These are phyloP conservation scores for Asobara japonica DNA, from an alignment of 1,140 invertebrate species.

Conservation along the genomic window DNA sequence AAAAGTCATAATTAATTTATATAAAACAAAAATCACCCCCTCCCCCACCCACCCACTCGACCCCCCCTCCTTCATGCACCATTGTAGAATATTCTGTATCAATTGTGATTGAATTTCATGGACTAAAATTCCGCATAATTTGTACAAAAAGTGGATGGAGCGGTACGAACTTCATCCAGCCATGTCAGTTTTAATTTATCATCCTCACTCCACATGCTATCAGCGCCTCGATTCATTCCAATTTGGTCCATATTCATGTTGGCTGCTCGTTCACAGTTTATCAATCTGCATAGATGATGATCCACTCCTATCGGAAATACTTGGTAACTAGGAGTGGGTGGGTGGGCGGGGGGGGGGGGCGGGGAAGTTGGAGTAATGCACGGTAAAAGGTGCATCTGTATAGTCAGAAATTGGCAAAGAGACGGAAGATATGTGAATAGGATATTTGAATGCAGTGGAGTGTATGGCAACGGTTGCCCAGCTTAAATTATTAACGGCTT, in stretches of 20 bases:
- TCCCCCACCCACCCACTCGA: no score
- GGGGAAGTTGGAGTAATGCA: background rate
- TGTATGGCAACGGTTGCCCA: background rate
- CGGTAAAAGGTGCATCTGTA: background rate
- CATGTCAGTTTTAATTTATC: conserved; percentile 5
- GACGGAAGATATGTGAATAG: background rate
- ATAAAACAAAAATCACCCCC: no score
- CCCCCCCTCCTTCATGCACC: no score
- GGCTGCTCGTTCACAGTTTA: background rate
- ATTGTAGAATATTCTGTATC: background rate
- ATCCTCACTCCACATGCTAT: background rate
- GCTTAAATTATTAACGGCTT: conserved; percentile 39
- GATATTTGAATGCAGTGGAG: conserved; percentile 12
- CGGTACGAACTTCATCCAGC: background rate
- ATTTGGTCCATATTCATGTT: conserved; percentile 11
- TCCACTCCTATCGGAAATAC: background rate
- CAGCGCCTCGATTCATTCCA: background rate
- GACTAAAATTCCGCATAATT: background rate
- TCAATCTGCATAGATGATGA: background rate
- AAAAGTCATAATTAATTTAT: no score
- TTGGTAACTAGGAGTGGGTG: background rate
- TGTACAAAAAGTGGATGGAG: background rate
- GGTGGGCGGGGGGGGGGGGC: background rate
- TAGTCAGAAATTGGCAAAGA: background rate
- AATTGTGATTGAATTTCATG: background rate